Base-by-base conservation (phyloP, 2,797 vertebrate genomes). In the Kryptolebias ocellatus region DNA sequence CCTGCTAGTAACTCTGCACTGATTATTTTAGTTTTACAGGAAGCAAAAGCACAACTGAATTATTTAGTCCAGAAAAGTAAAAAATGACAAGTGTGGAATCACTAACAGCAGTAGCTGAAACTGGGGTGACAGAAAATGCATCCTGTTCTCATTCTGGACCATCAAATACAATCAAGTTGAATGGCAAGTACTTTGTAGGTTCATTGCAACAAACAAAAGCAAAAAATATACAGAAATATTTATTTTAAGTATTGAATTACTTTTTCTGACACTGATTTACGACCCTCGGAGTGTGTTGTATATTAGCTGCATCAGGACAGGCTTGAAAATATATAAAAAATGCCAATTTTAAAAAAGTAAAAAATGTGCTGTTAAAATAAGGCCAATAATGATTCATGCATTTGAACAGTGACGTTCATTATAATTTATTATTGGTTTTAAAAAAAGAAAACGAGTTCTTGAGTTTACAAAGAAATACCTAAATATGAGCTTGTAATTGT, bases 41-140 rank as follows among this genome's bases (percentile, higher is more conserved):
- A 79, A 62, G 56, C 65, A 78, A 52, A 46, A 78, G 69, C 72
- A 74, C 59, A 69, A 39, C 52, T 87, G 57, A 85, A 85, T 82
- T 76, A 83, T 85, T 89, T 52, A 83, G 78, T 76, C 57, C 14
- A 67, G 39, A 39, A 37, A 42, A 72, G 78, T 88, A 87, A 89
- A 90, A 2, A 90, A 87, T 90, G 89, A 64, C 63, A 71, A 31
- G 37, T 67, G 67, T 76, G 58, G 74, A 85, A 76, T 86, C 64
- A 80, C 70, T 71, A 69, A 64, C 71, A 59, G 52, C 42, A 60
- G 53, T 28, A 53, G 62, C 64, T 53, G 54, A 61, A 34, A 34
- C 63, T 84, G 49, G 27, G n/a, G 67, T 78, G 39, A 73, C 57
- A 74, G 39, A 60, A 60, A 70, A 64, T 28, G 44, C 45, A 50